These are phyloP conservation scores for Crepidodera aurea DNA, from an alignment of 2,888 invertebrate genomes.

Conservation along the genomic window DNA sequence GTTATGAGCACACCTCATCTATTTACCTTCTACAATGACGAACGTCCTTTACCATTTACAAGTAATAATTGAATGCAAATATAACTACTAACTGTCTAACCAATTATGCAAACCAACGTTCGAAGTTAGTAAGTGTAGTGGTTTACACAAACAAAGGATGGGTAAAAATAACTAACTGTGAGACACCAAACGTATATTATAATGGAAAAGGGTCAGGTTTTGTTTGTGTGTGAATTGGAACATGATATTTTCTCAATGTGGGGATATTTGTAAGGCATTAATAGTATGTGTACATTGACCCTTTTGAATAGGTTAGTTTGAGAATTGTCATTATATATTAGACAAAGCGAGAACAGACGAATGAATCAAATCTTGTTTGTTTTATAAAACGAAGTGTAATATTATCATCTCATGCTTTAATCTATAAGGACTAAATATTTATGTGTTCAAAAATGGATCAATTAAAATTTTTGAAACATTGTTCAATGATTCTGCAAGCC, in stretches of 20 bases:
- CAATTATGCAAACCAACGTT: background rate
- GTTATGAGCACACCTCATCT: too few relatives aligned
- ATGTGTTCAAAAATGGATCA: too few relatives aligned
- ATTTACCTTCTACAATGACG: too few relatives aligned
- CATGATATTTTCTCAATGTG: slow-evolving; percentile 13
- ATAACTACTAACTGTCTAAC: background rate
- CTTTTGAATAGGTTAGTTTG: background rate
- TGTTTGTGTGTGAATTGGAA: slow-evolving; percentile 17
- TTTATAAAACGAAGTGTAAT: too few relatives aligned
- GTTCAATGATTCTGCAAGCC: too few relatives aligned
- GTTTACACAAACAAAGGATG: slow-evolving; percentile 1
- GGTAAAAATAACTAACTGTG: slow-evolving; percentile 11
- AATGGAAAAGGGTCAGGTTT: slow-evolving; percentile 16
- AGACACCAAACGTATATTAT: slow-evolving; percentile 8
- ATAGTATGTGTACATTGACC: background rate
- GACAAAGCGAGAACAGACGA: too few relatives aligned
- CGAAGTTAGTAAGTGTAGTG: background rate
- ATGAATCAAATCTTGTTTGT: too few relatives aligned
- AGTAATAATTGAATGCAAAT: background rate
- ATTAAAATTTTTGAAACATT: too few relatives aligned
- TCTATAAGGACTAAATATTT: too few relatives aligned
- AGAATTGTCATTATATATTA: background rate
- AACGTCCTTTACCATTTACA: too few relatives aligned
- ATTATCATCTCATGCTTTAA: too few relatives aligned
- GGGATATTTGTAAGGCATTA: background rate